Base-by-base conservation (phyloP, 2,113 vertebrate genomes). In the Brachirus orientalis region DNA sequence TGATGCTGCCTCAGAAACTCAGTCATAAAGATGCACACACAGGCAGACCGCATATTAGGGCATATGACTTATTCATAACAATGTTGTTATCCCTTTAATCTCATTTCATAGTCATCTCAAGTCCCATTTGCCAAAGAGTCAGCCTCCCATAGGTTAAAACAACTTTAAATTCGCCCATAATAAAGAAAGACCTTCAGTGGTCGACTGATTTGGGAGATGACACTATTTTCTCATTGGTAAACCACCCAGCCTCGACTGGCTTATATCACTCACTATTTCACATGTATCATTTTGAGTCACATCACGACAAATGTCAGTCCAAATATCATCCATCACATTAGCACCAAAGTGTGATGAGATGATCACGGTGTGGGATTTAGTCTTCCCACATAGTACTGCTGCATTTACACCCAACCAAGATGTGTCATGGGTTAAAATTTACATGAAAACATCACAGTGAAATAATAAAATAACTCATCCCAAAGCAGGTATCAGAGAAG, bases 61-160 rank as follows among this genome's bases (percentile, higher is more conserved):
- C 33, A 63, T 22, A 67, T 81, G 20, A 75, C 40, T 79, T 75
- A 82, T 83, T 83, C 59, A 82, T 73, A 69, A 66, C 20, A 19
- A 33, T 51, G 56, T 54, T 61, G 78, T 61, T 59, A 69, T 77
- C 56, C 20, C 37, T 71, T 53, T 72, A 50, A 75, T 68, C 51
- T 72, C 48, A 57, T 69, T 56, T 47, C 43, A 47, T 47, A 38
- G 41, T 69, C 55, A 57, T 79, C 62, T 12, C 40, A 14, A 63
- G 63, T 48, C 56, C 33, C 54, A 33, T 54, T 63, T 69, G 60
- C 8, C 47, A 48, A 38, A 53, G 64, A 48, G 33, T 7, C 51
- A 76, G 55, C 16, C 40, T 72, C 63, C 38, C 47, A 69, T 77
- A 75, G 66, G 74, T 70, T 79, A 74, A 56, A 60, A 10, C 55